Evolutionary conservation across 1,140 invertebrate genomes (phyloP).

Genomic region (Microplitis demolitor): DNA sequence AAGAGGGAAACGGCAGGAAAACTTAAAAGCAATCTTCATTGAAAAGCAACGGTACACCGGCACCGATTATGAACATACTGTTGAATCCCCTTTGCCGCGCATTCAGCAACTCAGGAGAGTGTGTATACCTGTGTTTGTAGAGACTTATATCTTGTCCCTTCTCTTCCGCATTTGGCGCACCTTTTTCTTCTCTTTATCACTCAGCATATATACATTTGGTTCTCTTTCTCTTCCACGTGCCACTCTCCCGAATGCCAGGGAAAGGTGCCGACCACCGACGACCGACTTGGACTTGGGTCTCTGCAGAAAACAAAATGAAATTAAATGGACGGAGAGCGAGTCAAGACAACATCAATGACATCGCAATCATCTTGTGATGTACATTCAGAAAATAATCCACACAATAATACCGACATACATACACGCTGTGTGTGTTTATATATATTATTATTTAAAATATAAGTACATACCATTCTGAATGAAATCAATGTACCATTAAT

Average conservation of each 20-base stretch:
- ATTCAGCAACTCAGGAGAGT: background rate
- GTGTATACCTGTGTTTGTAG: no score
- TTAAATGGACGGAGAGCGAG: background rate
- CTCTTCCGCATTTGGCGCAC: constrained; percentile 15
- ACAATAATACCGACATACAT: no score
- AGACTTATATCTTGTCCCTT: constrained; percentile 18
- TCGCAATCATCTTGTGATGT: background rate
- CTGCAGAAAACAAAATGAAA: background rate
- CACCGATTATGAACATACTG: constrained; percentile 49
- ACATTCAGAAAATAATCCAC: background rate
- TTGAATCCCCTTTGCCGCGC: constrained; percentile 5
- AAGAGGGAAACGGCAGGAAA: no score
- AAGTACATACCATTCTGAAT: no score
- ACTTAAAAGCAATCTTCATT: constrained; percentile 40
- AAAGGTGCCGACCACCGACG: background rate
- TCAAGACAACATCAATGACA: background rate
- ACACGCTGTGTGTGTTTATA: no score
- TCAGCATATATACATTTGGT: background rate
- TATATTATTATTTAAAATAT: no score
- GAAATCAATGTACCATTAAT: no score
- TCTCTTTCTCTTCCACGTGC: constrained; percentile 4
- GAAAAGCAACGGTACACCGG: constrained; percentile 57
- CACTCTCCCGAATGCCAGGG: constrained; percentile 2
- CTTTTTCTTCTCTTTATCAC: constrained; percentile 14
- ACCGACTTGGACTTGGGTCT: background rate